Evolutionary conservation across 2,797 vertebrate species (phyloP).

Genomic region (Mus caroli): DNA sequence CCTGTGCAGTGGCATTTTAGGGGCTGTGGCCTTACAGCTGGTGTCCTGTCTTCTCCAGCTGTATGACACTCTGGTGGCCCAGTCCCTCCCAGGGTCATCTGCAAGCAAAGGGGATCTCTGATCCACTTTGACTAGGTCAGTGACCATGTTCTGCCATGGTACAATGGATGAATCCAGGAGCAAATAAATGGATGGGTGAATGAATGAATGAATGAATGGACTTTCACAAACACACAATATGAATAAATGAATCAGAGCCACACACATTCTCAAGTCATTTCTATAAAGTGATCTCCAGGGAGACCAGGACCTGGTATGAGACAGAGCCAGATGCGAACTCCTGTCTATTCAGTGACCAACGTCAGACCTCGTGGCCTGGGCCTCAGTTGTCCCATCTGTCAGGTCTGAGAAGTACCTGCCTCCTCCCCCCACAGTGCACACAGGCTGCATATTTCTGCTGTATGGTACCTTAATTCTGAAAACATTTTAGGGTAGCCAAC

Average conservation of each 20-base stretch:
- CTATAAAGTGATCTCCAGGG: background rate
- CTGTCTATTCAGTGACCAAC: background rate
- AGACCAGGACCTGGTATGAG: background rate
- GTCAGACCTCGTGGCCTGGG: background rate
- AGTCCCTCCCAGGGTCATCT: background rate
- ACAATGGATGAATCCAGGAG: background rate
- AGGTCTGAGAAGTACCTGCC: background rate
- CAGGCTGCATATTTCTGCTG: rapidly evolving
- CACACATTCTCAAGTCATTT: background rate
- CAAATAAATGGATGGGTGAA: background rate
- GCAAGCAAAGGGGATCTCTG: background rate
- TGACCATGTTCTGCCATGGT: background rate
- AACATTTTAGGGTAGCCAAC: background rate
- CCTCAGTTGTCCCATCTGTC: background rate
- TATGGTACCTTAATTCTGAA: background rate
- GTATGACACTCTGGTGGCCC: no score
- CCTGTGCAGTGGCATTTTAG: background rate
- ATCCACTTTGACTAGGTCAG: background rate
- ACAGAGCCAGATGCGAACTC: background rate
- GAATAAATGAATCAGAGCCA: background rate
- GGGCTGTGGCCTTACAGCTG: background rate
- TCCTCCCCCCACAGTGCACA: background rate
- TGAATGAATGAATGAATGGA: no score
- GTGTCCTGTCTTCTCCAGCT: background rate
- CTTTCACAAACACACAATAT: rapidly evolving